Conservation (phyloP, 2,113 vertebrate species). For the Hypanus sabinus region DNA sequence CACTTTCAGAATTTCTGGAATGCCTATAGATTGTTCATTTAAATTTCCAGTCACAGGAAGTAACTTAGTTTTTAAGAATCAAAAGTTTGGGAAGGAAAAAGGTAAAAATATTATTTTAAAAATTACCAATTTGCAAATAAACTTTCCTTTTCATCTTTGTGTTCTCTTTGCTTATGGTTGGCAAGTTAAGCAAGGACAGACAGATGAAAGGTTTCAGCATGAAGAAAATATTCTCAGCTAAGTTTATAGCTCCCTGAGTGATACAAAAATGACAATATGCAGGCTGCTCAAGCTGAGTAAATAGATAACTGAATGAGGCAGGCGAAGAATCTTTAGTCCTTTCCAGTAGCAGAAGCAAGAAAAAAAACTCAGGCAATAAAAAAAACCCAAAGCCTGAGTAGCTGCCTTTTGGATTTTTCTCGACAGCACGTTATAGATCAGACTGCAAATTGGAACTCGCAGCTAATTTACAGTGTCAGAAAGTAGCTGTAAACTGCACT, state of each 20-base stretch:
- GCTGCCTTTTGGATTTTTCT: conserved; percentile 35
- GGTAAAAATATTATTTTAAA: not conserved
- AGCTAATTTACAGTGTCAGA: conserved; percentile 37
- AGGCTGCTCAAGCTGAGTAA: conserved; percentile 37
- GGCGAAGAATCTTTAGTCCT: conserved; percentile 14
- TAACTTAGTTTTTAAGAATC: not conserved
- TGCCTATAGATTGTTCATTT: not conserved
- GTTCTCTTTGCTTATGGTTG: conserved; percentile 34
- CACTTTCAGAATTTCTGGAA: not conserved
- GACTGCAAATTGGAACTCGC: conserved; percentile 35
- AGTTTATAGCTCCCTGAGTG: conserved; percentile 33
- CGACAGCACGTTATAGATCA: conserved; percentile 36
- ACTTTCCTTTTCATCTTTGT: conserved; percentile 27
- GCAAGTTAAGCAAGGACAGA: conserved; percentile 26
- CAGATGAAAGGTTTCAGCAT: conserved; percentile 36
- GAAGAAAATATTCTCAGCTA: conserved; percentile 30
- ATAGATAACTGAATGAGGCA: conserved; percentile 20
- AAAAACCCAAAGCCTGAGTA: conserved; percentile 31
- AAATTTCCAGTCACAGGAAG: not conserved
- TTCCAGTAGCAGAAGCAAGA: conserved; percentile 25
- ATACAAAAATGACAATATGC: conserved; percentile 34
- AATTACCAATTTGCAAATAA: conserved; percentile 22
- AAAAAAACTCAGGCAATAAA: conserved; percentile 33
- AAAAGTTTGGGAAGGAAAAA: not conserved
- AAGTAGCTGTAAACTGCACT: conserved; percentile 36